phyloP scores from a whole-genome alignment of 1,140 invertebrate genomes.

The Cyclina sinensis region DNA sequence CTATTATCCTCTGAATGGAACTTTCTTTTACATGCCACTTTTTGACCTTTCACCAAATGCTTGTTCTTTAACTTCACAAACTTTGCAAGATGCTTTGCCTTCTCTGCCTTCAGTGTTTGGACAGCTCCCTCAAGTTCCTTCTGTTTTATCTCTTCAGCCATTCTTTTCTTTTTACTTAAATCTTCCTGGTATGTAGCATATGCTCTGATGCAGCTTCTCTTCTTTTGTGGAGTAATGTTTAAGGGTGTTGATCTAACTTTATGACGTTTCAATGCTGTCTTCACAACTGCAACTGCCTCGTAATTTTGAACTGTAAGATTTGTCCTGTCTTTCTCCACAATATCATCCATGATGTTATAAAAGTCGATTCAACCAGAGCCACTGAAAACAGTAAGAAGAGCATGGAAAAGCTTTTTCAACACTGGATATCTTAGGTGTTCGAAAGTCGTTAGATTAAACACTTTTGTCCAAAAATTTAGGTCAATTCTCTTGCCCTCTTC shows the following conservation, averaged over 20 bases:
- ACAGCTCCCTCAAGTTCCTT: constrained; percentile 11
- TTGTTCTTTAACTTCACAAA: constrained; percentile 20
- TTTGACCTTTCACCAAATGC: neutral
- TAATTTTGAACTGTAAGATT: constrained; percentile 54
- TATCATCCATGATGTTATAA: constrained; percentile 69
- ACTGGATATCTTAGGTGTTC: constrained; percentile 24
- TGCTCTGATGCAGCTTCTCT: neutral
- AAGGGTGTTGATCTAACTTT: neutral
- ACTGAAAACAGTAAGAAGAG: constrained; percentile 52
- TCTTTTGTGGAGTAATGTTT: neutral
- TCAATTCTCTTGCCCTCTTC: neutral
- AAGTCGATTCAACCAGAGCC: constrained; percentile 37
- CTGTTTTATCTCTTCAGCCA: neutral
- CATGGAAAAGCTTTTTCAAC: constrained; percentile 24
- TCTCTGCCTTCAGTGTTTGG: neutral
- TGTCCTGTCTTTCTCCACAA: constrained; percentile 60
- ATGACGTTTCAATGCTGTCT: constrained; percentile 36
- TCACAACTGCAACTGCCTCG: constrained; percentile 42
- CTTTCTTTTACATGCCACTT: neutral
- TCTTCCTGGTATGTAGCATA: neutral
- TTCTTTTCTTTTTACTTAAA: neutral
- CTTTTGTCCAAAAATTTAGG: constrained; percentile 30
- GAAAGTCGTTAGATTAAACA: constrained; percentile 30
- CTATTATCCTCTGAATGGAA: neutral
- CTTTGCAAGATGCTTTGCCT: constrained; percentile 14